Base-by-base conservation (phyloP, 2,888 invertebrate genomes). In the Eupeodes luniger region DNA sequence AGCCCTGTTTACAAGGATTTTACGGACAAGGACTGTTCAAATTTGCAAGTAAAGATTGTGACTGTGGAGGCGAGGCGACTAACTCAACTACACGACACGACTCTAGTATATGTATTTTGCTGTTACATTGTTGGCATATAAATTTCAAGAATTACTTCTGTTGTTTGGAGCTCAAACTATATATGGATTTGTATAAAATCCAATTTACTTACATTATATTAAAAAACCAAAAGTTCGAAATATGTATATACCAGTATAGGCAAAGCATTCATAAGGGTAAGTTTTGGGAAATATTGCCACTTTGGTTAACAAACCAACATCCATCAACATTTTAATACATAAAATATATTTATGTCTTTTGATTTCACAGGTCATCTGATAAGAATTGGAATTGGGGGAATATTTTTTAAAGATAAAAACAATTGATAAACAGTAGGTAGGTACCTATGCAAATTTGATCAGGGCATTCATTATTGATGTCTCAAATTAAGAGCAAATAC, bases 111-210 rank as follows among this genome's bases (percentile, higher is more conserved):
- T n/a, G n/a, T n/a, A 40, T 40, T 40, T 27, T 70, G 75, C 36
- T 70, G 75, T 16, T 70, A 88, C 85, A 88, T 81, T 88, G 84
- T 88, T 88, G 81, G 88, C 88, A 88, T 88, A 88, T 88, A 88
- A 88, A 88, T 88, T 85, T 88, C 85, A 81, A 88, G 85, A 88
- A 88, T 85, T 85, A 77, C 81, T 88, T 53, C 75, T 85, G 88
- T 84, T 88, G 84, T 84, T 87, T 44, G 12, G 75, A 61, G 84
- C 19, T 67, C 61, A 80, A 87, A 77, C 74, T 77, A 40, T 40
- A 40, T 40, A 59, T 59, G 44, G 64, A 88, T 85, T 88, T 88
- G 81, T 77, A 85, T 77, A 85, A 85, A 88, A 88, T 88, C 88
- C 88, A 88, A 88, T 88, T 88, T 88, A 81, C 81, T 75, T 78